Base-by-base conservation (phyloP, 2,797 vertebrate species). In the Sebastolobus alascanus region DNA sequence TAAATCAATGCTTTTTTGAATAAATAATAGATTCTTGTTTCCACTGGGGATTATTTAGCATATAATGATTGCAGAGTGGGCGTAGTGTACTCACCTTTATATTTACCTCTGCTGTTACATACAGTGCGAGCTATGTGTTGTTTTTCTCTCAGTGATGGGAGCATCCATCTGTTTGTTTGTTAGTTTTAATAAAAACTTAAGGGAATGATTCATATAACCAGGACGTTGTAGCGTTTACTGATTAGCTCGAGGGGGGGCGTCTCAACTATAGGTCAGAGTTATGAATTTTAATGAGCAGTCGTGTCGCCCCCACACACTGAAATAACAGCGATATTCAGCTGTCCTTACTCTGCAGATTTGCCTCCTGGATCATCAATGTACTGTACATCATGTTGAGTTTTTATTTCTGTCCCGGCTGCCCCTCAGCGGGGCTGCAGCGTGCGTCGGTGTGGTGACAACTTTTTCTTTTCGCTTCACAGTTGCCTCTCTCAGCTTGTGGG, bases 231-330 rank as follows among this genome's bases (percentile, higher is more conserved):
- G 56, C 22, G 8, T 63, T 69, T 61, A 16, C 77, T 52, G 77
- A 84, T 85, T 58, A 83, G 37, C 65, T 68, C 3, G n/a, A 29
- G 35, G 60, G 60, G 35, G 20, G 35, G 12, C 10, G 11, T 79
- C 66, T 71, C 68, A 60, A 72, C 75, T 66, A 22, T 14, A 67
- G 79, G 80, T 79, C 68, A 77, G 68, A 79, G 67, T 72, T 73
- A 79, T 88, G 79, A 79, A 83, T 87, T 89, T 81, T 75, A 83
- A 90, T 84, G 4, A 73, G 74, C 52, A 18, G 77, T 13, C 59
- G 1, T 2, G 59, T 38, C 54, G 52, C 85, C 76, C 58, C 38
- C 78, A 9, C 81, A 61, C 33, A 4, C 27, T 43, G n/a, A 20
- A 56, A 70, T 37, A 73, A 16, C 27, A 22, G 20, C 13, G 5